phyloP scores from a whole-genome alignment of 2,797 vertebrate genomes.

The Sciurus vulgaris region DNA sequence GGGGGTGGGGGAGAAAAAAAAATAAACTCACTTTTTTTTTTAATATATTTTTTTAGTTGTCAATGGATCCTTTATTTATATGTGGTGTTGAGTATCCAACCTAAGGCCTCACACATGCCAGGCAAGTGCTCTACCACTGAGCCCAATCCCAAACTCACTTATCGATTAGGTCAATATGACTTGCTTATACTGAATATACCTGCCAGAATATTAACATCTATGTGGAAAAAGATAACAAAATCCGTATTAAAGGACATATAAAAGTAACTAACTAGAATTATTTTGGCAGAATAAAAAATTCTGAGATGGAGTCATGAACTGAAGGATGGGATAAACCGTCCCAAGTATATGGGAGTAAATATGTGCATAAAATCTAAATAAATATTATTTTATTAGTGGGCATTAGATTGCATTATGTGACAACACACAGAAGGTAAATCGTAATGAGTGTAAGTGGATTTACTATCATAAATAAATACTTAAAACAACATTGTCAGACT shows the following conservation, averaged over 20 bases:
- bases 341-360: neutral
- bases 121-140: too few relatives aligned
- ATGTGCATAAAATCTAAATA: neutral
- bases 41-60: too few relatives aligned
- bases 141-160: neutral
- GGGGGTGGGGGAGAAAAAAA: too few relatives aligned
- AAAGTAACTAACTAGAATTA: neutral
- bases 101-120: too few relatives aligned
- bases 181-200: neutral
- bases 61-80: too few relatives aligned
- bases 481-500: neutral
- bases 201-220: neutral
- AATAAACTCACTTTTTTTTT: neutral
- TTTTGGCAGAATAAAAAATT: neutral
- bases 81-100: too few relatives aligned
- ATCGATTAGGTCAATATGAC: neutral
- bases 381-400: neutral
- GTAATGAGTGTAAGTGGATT: neutral
- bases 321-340: neutral
- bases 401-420: neutral
- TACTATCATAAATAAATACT: slow-evolving; percentile 11
- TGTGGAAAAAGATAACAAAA: neutral
- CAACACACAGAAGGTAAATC: neutral
- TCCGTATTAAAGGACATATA: neutral
- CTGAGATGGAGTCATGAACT: neutral